Conservation (phyloP, 2,888 invertebrate genomes). For the Punctoribates punctum region DNA sequence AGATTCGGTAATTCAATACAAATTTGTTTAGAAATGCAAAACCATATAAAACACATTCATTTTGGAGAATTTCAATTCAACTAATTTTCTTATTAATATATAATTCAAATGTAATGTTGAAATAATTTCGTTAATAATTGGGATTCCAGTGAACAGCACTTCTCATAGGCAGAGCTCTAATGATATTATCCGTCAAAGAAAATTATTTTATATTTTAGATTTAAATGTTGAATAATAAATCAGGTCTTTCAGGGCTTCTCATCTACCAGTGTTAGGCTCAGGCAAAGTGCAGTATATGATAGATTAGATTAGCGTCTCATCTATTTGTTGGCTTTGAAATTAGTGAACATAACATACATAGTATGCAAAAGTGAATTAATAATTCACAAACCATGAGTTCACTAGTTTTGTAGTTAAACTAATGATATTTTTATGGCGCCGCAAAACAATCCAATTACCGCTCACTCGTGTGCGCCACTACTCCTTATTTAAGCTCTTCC, state of each 20-base stretch:
- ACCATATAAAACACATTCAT: no score
- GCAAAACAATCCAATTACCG: slow-evolving; percentile 26
- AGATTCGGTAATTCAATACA: not conserved
- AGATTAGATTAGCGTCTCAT: slow-evolving; percentile 28
- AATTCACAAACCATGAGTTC: slow-evolving; percentile 21
- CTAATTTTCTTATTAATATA: not conserved
- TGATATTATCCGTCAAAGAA: not conserved
- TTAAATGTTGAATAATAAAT: slow-evolving; percentile 31
- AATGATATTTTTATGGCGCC: slow-evolving; percentile 28
- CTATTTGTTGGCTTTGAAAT: slow-evolving; percentile 31
- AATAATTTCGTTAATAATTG: not conserved
- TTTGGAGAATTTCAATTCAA: no score
- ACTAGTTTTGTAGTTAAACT: slow-evolving; percentile 28
- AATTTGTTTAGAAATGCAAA: not conserved
- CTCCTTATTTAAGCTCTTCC: slow-evolving; percentile 29
- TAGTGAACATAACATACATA: slow-evolving; percentile 1
- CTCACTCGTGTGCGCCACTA: slow-evolving; percentile 15
- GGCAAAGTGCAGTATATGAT: slow-evolving; percentile 15
- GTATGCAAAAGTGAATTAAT: slow-evolving; percentile 33
- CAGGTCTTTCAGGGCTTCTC: not conserved
- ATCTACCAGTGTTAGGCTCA: not conserved
- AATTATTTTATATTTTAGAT: slow-evolving; percentile 6
- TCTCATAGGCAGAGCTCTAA: not conserved
- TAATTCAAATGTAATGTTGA: not conserved
- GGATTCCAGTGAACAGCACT: not conserved